A percentile compares a stretch with the other conserved stretches of the same genome.
These are phyloP conservation scores for Ianthella basta DNA, from an alignment of 37 sponge, comb jelly and placozoan species.

Conservation along the genomic window DNA sequence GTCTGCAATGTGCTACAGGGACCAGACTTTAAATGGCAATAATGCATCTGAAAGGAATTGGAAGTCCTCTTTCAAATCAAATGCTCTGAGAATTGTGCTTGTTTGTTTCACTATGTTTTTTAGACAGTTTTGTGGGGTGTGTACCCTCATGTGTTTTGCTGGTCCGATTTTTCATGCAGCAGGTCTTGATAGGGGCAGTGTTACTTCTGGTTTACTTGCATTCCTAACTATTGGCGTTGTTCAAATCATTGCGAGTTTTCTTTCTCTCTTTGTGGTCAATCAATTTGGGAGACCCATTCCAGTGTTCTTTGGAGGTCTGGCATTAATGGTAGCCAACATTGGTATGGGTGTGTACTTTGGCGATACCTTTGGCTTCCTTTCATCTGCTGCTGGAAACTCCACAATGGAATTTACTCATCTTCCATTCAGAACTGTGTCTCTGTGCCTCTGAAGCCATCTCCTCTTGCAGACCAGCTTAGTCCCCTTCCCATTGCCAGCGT, in stretches of 20 bases:
- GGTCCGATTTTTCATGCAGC: slow-evolving; percentile 20
- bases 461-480: neutral
- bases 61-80: neutral
- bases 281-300: slow-evolving; percentile 38
- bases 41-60: neutral
- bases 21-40: neutral
- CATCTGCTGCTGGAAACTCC: slow-evolving; percentile 54
- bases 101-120: slow-evolving; percentile 53
- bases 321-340: neutral
- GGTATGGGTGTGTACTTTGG: slow-evolving; percentile 30
- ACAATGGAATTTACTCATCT: slow-evolving; percentile 61
- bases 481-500: slow-evolving; percentile 38
- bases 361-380: neutral
- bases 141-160: slow-evolving; percentile 38
- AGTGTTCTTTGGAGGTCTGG: slow-evolving; percentile 25
- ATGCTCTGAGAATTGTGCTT: slow-evolving; percentile 11
- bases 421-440: neutral
- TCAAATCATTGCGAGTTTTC: slow-evolving; percentile 1
- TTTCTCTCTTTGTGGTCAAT: slow-evolving; percentile 36
- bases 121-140: slow-evolving; percentile 41
- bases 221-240: slow-evolving; percentile 17
- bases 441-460: neutral
- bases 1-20: neutral
- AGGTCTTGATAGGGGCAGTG: neutral
- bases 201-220: slow-evolving; percentile 1